Conservation (phyloP, 2,797 vertebrate species). For the Echiichthys vipera region DNA sequence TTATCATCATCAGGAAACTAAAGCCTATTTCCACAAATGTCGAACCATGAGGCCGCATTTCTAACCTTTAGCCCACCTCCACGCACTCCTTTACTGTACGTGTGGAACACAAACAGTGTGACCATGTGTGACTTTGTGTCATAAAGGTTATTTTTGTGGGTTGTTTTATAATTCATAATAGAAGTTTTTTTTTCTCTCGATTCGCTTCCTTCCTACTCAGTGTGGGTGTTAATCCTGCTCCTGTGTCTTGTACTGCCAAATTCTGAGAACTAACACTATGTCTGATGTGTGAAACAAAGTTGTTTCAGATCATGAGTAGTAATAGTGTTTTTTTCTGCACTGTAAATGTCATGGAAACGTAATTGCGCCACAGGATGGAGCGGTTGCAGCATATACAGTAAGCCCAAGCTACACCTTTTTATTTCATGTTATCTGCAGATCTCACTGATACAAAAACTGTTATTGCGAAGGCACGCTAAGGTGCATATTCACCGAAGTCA, state of each 20-base stretch:
- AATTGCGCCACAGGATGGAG: neutral
- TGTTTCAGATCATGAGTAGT: conserved; percentile 30
- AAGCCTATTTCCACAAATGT: neutral
- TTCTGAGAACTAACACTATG: conserved; percentile 25
- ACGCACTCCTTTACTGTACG: conserved; percentile 25
- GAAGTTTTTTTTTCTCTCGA: conserved; percentile 13
- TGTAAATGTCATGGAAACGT: conserved; percentile 52
- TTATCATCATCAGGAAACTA: neutral
- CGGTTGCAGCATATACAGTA: neutral
- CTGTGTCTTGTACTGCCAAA: conserved; percentile 54
- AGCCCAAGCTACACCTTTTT: neutral
- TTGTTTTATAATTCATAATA: conserved; percentile 26
- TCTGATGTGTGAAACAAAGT: neutral
- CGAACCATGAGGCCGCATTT: neutral
- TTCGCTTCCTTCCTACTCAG: conserved; percentile 50
- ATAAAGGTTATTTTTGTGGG: conserved; percentile 42
- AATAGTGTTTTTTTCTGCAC: conserved; percentile 13
- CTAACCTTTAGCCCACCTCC: conserved; percentile 1
- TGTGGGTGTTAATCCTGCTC: conserved; percentile 51
- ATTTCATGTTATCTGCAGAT: neutral
- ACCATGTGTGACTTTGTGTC: conserved; percentile 27
- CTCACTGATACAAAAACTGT: neutral
- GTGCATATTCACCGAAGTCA: neutral
- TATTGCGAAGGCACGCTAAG: neutral
- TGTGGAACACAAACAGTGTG: conserved; percentile 33